A percentile compares a stretch with the other conserved stretches of the same genome.
phyloP scores from a whole-genome alignment of 1,140 invertebrate genomes.

The Zeugodacus cucurbitae region DNA sequence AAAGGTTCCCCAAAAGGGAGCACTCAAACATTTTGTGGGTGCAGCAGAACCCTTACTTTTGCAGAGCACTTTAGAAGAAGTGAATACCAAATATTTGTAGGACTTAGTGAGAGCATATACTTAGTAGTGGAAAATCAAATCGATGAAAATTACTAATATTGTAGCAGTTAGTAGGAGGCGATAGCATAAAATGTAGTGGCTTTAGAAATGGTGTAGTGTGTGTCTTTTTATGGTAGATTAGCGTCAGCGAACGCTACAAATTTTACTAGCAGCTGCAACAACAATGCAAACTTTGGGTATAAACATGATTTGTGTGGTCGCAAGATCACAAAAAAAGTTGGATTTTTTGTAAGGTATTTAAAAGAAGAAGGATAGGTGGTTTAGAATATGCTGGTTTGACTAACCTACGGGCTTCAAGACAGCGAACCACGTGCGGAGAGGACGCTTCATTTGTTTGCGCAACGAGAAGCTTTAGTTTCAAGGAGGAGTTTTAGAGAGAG shows the following conservation, averaged over 20 bases:
- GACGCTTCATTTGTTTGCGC: too few species aligned
- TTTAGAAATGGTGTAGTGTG: neutral
- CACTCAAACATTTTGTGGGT: neutral
- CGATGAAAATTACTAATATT: neutral
- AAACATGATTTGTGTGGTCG: neutral
- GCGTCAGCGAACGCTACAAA: neutral
- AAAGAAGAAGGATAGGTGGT: neutral
- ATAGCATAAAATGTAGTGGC: neutral
- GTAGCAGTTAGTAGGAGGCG: too few species aligned
- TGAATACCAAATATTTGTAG: slow-evolving; percentile 1
- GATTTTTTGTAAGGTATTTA: neutral
- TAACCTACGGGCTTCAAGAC: too few species aligned
- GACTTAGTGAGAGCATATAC: neutral
- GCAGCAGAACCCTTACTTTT: neutral
- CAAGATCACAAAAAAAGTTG: neutral
- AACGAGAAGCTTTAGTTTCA: too few species aligned
- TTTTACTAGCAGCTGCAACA: neutral
- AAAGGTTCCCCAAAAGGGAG: neutral
- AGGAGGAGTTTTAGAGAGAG: too few species aligned
- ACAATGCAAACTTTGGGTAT: neutral
- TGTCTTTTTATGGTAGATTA: neutral
- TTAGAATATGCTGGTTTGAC: too few species aligned
- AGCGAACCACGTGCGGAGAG: too few species aligned
- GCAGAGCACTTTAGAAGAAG: neutral
- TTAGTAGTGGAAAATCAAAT: neutral